Evolutionary conservation across 2,888 invertebrate species (phyloP).

Genomic region (Tiphia femorata): DNA sequence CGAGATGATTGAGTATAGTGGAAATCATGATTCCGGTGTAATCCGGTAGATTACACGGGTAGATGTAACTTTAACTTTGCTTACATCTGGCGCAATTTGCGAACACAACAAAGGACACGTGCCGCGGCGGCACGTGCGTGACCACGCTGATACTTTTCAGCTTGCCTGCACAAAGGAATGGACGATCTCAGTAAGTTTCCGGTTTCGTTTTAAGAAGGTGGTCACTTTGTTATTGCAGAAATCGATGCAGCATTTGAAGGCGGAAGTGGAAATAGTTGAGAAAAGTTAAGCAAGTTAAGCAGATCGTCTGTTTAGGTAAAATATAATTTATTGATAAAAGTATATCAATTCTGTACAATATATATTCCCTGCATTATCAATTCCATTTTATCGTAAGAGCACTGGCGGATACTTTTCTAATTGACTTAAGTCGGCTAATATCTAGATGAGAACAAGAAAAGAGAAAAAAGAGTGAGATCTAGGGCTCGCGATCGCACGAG

Average conservation of each 20-base stretch:
- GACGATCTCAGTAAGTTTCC: too few species aligned
- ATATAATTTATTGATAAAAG: slow-evolving; percentile 64
- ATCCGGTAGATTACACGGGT: slow-evolving; percentile 59
- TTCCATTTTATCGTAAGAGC: slow-evolving; percentile 60
- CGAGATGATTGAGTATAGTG: too few species aligned
- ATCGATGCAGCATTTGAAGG: not conserved
- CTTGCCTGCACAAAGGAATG: slow-evolving; percentile 65
- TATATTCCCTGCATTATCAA: slow-evolving; percentile 56
- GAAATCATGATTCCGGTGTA: slow-evolving; percentile 52
- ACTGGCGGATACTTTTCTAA: slow-evolving; percentile 44
- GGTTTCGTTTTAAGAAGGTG: too few species aligned
- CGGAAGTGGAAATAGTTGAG: not conserved
- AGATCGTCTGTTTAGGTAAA: slow-evolving; percentile 50
- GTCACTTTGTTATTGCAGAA: too few species aligned
- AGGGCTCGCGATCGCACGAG: slow-evolving; percentile 52
- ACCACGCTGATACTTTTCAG: slow-evolving; percentile 49
- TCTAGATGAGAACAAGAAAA: slow-evolving; percentile 17
- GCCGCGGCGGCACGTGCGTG: slow-evolving; percentile 58
- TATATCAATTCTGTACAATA: slow-evolving; percentile 63
- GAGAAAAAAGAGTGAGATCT: slow-evolving; percentile 54
- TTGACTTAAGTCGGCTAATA: slow-evolving; percentile 1
- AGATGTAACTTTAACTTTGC: slow-evolving; percentile 40
- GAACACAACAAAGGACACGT: slow-evolving; percentile 59
- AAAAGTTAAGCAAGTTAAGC: too few species aligned
- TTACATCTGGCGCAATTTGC: slow-evolving; percentile 61